phyloP scores from a whole-genome alignment of 2,797 vertebrate genomes.

The Typhlichthys eigenmanni region DNA sequence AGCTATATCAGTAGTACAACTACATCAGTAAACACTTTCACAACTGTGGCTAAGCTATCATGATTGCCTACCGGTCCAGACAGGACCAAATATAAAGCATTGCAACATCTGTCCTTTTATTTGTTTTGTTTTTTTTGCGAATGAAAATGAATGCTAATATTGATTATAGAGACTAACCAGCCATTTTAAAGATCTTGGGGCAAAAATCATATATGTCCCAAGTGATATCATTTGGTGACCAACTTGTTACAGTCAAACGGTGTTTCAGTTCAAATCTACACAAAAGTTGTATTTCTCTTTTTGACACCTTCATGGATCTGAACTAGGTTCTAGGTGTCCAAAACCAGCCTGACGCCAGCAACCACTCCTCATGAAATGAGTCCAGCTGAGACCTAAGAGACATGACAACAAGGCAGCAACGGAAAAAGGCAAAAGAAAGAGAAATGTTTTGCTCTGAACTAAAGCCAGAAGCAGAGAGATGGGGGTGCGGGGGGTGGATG shows the following conservation, averaged over 20 bases:
- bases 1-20: neutral
- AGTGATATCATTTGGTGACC: slow-evolving; percentile 9
- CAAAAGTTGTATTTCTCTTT: slow-evolving; percentile 11
- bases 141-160: neutral
- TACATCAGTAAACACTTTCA: slow-evolving; percentile 1
- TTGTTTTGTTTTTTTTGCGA: neutral
- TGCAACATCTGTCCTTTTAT: neutral
- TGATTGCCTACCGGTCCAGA: slow-evolving; percentile 18
- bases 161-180: no score
- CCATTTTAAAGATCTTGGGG: no score
- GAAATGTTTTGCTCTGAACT: slow-evolving; percentile 16
- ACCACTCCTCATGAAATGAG: slow-evolving; percentile 58
- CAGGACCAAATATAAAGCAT: neutral
- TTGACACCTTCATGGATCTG: slow-evolving; percentile 40
- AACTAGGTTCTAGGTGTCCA: slow-evolving; percentile 45
- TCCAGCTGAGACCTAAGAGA: slow-evolving; percentile 62
- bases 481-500: slow-evolving; percentile 26
- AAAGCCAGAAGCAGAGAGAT: slow-evolving; percentile 32
- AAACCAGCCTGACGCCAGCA: slow-evolving; percentile 50
- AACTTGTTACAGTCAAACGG: slow-evolving; percentile 9
- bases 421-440: slow-evolving; percentile 36
- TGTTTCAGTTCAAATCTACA: slow-evolving; percentile 2
- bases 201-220: neutral
- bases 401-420: slow-evolving; percentile 62
- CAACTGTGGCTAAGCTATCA: neutral